Percentiles rank a stretch among this genome's conserved stretches.
Conservation (phyloP, 1,140 invertebrate genomes). For the Drosophila orosa region DNA sequence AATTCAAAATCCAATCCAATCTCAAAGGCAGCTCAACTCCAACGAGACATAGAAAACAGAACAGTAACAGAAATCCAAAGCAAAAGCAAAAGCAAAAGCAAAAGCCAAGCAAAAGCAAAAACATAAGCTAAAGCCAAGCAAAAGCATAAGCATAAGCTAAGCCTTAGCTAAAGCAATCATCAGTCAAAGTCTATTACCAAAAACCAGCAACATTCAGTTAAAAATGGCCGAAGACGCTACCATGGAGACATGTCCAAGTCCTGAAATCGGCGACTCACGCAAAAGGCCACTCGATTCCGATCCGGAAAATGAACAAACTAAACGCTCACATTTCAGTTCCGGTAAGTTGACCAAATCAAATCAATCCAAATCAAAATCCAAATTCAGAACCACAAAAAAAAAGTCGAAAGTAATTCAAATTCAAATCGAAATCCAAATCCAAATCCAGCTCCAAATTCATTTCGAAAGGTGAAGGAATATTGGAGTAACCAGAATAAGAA, state of each 20-base stretch:
- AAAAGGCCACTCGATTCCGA: slow-evolving; percentile 93
- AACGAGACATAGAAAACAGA: slow-evolving; percentile 28
- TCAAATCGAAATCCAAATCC: slow-evolving; percentile 34
- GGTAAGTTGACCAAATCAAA: slow-evolving; percentile 86
- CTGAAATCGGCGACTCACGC: slow-evolving; percentile 90
- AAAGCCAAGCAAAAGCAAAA: too few relatives aligned
- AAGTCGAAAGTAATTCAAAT: slow-evolving; percentile 46
- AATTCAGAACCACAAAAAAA: slow-evolving; percentile 53
- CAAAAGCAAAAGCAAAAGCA: slow-evolving; percentile 38
- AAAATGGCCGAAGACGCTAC: slow-evolving; percentile 88
- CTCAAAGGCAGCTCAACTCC: slow-evolving; percentile 16
- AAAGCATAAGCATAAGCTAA: slow-evolving; percentile 23
- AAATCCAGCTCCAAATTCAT: slow-evolving; percentile 55
- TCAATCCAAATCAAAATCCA: slow-evolving; percentile 37
- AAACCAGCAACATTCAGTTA: slow-evolving; percentile 81
- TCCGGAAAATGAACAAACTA: slow-evolving; percentile 92
- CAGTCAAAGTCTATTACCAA: slow-evolving; percentile 52
- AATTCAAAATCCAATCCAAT: slow-evolving; percentile 29
- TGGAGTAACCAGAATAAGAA: slow-evolving; percentile 27
- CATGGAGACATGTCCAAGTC: slow-evolving; percentile 91
- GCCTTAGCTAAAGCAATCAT: slow-evolving; percentile 40
- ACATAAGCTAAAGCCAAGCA: slow-evolving; percentile 5
- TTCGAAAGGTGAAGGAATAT: slow-evolving; percentile 26
- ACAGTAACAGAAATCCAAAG: slow-evolving; percentile 38
- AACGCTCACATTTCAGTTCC: slow-evolving; percentile 93